Base-by-base conservation (phyloP, 2,888 invertebrate species). In the Lasioglossum zephyrum region DNA sequence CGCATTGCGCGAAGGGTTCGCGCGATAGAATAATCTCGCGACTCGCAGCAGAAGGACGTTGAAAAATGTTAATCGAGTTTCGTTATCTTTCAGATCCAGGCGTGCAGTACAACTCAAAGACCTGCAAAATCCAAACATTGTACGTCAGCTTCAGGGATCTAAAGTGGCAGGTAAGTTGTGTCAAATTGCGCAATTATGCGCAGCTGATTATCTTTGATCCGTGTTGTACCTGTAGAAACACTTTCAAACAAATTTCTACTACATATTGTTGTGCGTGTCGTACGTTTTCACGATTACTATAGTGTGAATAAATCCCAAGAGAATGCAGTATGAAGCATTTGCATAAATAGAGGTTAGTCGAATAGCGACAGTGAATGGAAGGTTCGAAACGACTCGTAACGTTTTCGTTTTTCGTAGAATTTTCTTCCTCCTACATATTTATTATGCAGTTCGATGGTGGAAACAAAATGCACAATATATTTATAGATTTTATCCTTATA, bases 71-170 rank as follows among this genome's bases (percentile, higher is more conserved):
- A n/a, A 39, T 70, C 26, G 22, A 16, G 13, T 8, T 13, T 57
- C 39, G 49, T 57, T 36, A 16, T 72, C 16, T 89, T 88, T 22
- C 88, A 95, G 94, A 94, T 90, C 91, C 93, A 73, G 90, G 88
- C 11, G 88, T 91, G 79, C 93, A 94, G 81, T 93, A 93, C 86
- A 94, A 95, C 85, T 96, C 97, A 49, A 96, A 97, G 93, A 98
- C 97, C 92, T 99, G 99, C 95, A 98, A 98, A 95, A 98, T 98
- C 93, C 97, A 98, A 95, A 98, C 98, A 16, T 96, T 99, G 8
- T 99, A 98, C 94, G 98, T 99, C 85, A 98, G 98, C 94, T 99
- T 99, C 94, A 97, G 97, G 93, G 98, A 98, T 95, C 96, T 98
- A 84, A 97, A 97, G 92, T 98, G 98, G 98, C 97, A 98, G 96